Percentiles rank a stretch among this genome's conserved stretches.
phyloP scores from a whole-genome alignment of 2,797 vertebrate genomes.

The Clarias platycephalus region DNA sequence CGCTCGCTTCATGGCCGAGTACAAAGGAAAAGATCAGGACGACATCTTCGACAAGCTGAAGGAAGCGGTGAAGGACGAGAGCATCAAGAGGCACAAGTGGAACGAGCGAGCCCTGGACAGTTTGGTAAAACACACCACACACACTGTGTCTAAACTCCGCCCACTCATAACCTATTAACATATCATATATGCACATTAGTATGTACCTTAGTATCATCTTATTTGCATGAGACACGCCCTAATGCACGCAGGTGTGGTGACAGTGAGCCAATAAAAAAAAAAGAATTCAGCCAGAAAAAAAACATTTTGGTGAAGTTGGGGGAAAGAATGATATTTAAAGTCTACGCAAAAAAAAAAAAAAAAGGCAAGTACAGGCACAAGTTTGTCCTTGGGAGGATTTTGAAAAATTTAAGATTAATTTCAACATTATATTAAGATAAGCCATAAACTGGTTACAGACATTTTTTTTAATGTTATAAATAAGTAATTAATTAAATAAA shows the following conservation, averaged over 20 bases:
- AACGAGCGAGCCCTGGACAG: slow-evolving; percentile 95
- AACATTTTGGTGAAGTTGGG: background rate
- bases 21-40: slow-evolving; percentile 93
- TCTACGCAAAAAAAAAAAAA: too few relatives aligned
- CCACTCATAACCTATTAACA: background rate
- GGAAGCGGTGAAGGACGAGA: slow-evolving; percentile 95
- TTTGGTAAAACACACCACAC: slow-evolving; percentile 77
- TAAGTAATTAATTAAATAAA: too few relatives aligned
- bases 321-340: too few relatives aligned
- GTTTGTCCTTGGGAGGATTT: too few relatives aligned
- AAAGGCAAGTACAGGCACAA: too few relatives aligned
- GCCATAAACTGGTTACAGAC: too few relatives aligned
- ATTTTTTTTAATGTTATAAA: too few relatives aligned
- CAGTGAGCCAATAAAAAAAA: too few relatives aligned
- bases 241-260: background rate
- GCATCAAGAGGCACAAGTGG: slow-evolving; percentile 96
- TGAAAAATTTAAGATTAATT: too few relatives aligned
- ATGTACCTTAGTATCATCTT: background rate
- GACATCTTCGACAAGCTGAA: slow-evolving; percentile 98
- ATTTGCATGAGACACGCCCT: background rate
- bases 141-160: background rate
- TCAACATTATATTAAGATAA: too few relatives aligned
- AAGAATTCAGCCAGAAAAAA: background rate
- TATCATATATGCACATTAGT: background rate
- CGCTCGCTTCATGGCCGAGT: slow-evolving; percentile 95